These are phyloP conservation scores for Coremacera marginata DNA, from an alignment of 2,888 invertebrate genomes.

Conservation along the genomic window DNA sequence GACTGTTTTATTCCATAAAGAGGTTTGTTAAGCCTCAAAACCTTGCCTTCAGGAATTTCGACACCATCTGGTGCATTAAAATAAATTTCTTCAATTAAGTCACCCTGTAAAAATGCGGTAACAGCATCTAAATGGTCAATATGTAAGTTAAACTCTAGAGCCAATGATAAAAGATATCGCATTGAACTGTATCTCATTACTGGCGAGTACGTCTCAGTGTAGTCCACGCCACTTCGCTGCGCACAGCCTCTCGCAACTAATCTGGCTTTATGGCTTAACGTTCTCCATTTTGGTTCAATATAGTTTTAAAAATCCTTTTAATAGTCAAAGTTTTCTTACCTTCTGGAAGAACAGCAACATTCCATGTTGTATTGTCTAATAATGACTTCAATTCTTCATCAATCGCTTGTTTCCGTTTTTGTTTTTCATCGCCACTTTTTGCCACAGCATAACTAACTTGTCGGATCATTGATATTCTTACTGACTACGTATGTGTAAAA, in stretches of 20 bases:
- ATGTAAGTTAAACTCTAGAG: slow-evolving; percentile 3
- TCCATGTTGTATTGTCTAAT: slow-evolving; percentile 16
- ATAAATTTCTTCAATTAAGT: slow-evolving; percentile 24
- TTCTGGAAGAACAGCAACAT: slow-evolving; percentile 13
- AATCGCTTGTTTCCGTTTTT: slow-evolving; percentile 6
- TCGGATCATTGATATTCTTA: not conserved
- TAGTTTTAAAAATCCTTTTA: slow-evolving; percentile 39
- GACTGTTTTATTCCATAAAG: slow-evolving; percentile 26
- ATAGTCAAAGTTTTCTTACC: slow-evolving; percentile 35
- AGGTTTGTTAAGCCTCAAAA: slow-evolving; percentile 23
- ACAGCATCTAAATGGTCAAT: slow-evolving; percentile 24
- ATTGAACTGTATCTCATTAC: slow-evolving; percentile 26
- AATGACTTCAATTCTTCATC: slow-evolving; percentile 9
- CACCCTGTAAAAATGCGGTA: slow-evolving; percentile 18
- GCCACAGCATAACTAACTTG: slow-evolving; percentile 11
- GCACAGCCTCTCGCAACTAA: slow-evolving; percentile 42
- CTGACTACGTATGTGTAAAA: not conserved
- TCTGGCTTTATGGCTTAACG: slow-evolving; percentile 32
- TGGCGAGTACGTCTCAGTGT: slow-evolving; percentile 33
- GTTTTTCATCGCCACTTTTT: slow-evolving; percentile 6
- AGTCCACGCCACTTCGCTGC: slow-evolving; percentile 43
- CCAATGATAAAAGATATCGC: slow-evolving; percentile 9
- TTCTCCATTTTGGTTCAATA: slow-evolving; percentile 11
- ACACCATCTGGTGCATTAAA: slow-evolving; percentile 19
- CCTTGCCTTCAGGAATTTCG: not conserved